Base-by-base conservation (phyloP, 2,888 invertebrate genomes). In the Cheilosia vulpina region DNA sequence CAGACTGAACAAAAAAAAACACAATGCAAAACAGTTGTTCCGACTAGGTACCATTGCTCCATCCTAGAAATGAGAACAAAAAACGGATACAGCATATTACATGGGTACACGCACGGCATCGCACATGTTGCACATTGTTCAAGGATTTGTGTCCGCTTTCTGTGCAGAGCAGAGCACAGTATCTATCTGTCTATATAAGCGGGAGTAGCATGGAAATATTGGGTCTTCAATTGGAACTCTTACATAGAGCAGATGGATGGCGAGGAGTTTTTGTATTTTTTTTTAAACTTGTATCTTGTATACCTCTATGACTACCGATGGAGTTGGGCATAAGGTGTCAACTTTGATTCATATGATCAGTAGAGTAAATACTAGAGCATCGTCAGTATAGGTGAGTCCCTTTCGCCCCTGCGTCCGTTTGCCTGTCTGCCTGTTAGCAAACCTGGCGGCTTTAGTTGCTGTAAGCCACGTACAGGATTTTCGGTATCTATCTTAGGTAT, bases 41-140 rank as follows among this genome's bases (percentile, higher is more conserved):
- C 53, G 27, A 43, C 69, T 9, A 38, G 38, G 17, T 47, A 38
- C 43, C 15, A 45, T 63, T 50, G 38, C 41, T 68, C 41, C 17
- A 24, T 65, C 55, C 24, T 19, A 19, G 60, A 62, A 53, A 27
- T 11, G 24, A 13, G 34, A 72, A 73, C 17, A 68, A 75, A 62
- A 55, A 79, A 58, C n/a, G 13, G 43, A 68, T 68, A 45, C 55
- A 75, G 63, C 52, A 63, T 60, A 75, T 73, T 71, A 80, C 80
- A 84, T 27, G 69, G 34, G 24, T 52, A 52, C 55, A 76, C 50
- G 66, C 75, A 69, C 65, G 65, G 71, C 80, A 71, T 84, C 53
- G 75, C 69, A 84, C 75, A 84, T 84, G 80, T 84, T 84, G 80
- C 80, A 75, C 84, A 76, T 50, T 69, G 80, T 58, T 68, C 38